These are phyloP conservation scores for Coelopa frigida DNA, from an alignment of 1,140 invertebrate species.

Conservation along the genomic window DNA sequence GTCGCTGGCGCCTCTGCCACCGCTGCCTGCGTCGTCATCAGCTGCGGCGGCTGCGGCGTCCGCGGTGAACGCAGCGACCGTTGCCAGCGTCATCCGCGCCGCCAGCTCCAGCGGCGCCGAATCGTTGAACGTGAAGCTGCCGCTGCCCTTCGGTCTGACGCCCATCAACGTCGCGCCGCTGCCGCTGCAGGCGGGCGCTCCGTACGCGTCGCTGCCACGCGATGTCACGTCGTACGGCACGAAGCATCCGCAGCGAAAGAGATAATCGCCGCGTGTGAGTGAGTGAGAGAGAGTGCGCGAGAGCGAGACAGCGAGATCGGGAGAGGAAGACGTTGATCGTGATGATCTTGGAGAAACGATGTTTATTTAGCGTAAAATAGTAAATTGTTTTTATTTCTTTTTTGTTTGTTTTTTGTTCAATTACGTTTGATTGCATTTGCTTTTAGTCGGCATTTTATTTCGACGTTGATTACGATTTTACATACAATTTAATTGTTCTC, in stretches of 20 bases:
- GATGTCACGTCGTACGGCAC: constrained; percentile 39
- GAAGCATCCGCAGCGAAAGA: constrained; percentile 27
- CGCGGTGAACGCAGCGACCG: background rate
- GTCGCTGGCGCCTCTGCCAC: constrained; percentile 5
- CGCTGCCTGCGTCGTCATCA: background rate
- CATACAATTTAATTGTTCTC: too few relatives aligned
- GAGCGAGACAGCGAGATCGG: too few relatives aligned
- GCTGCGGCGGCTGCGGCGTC: background rate
- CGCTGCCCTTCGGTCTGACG: constrained; percentile 32
- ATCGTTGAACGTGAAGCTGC: constrained; percentile 34
- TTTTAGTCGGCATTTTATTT: too few relatives aligned
- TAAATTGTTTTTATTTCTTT: too few relatives aligned
- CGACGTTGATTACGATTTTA: too few relatives aligned
- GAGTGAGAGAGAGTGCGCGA: too few relatives aligned
- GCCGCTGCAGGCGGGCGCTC: constrained; percentile 34
- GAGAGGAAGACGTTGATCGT: too few relatives aligned
- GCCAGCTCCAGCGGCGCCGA: constrained; percentile 11
- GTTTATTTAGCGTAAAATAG: too few relatives aligned
- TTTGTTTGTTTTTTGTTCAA: too few relatives aligned
- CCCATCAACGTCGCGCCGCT: constrained; percentile 33
- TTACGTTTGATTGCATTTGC: too few relatives aligned
- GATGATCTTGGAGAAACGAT: too few relatives aligned
- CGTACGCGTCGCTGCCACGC: constrained; percentile 29
- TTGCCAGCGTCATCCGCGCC: constrained; percentile 4
- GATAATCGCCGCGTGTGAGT: background rate